phyloP scores from a whole-genome alignment of 1,140 invertebrate species.

The Cherax destructor region DNA sequence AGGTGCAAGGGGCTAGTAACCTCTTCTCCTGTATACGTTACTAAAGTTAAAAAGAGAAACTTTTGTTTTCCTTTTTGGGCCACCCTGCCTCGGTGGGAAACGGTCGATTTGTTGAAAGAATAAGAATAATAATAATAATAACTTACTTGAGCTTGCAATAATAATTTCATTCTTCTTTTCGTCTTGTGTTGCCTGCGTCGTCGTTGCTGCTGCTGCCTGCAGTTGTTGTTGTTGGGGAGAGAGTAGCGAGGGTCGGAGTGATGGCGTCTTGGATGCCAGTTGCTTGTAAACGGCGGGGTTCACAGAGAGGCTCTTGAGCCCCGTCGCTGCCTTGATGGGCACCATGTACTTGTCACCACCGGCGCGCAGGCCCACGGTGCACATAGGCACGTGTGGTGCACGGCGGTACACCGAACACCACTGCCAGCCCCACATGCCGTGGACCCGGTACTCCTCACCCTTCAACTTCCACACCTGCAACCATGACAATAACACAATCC shows the following conservation, averaged over 20 bases:
- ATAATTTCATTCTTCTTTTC: conserved; percentile 71
- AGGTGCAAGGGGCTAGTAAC: no score
- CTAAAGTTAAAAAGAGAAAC: no score
- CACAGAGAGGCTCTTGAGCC: conserved; percentile 50
- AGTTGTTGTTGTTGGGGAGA: conserved; percentile 50
- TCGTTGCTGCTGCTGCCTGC: not conserved
- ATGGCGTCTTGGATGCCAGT: conserved; percentile 54
- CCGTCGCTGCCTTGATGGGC: conserved; percentile 42
- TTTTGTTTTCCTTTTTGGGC: no score
- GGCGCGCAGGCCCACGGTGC: conserved; percentile 79
- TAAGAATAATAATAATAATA: no score
- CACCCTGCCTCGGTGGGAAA: no score
- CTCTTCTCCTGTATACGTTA: no score
- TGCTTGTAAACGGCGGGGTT: conserved; percentile 55
- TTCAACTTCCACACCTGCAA: conserved; percentile 94
- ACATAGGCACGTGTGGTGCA: conserved; percentile 75
- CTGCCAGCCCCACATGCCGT: conserved; percentile 95
- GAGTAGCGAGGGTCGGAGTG: conserved; percentile 46
- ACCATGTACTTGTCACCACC: conserved; percentile 88
- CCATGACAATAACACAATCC: no score
- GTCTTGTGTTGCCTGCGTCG: not conserved
- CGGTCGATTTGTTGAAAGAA: no score
- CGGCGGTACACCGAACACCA: conserved; percentile 85
- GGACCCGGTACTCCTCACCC: conserved; percentile 97
- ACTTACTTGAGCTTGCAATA: conserved; percentile 64